These are phyloP conservation scores for Nipponia nippon DNA, from an alignment of 2,113 vertebrate species.

Conservation along the genomic window DNA sequence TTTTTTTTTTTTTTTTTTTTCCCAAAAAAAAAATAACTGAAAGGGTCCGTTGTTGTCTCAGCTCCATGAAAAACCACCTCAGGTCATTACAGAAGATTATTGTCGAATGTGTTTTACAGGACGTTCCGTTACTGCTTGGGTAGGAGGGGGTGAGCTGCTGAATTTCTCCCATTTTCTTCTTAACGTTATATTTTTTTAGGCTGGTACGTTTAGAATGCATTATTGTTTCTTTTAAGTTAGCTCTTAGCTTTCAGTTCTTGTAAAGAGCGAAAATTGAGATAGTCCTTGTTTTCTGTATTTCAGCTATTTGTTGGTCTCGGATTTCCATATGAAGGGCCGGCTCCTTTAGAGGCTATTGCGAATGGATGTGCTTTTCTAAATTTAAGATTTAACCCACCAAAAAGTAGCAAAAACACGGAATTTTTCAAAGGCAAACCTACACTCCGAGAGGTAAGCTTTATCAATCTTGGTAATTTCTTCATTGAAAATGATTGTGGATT, in stretches of 20 bases:
- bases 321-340: conserved; percentile 96
- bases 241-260: conserved; percentile 2
- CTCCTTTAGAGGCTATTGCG: conserved; percentile 95
- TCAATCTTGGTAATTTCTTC: neutral
- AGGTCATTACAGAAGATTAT: conserved; percentile 61
- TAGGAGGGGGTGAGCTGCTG: neutral
- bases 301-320: conserved; percentile 97
- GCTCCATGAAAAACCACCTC: conserved; percentile 53
- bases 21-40: neutral
- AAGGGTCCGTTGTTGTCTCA: conserved; percentile 54
- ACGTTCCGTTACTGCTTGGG: neutral
- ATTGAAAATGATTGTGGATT: neutral
- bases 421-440: conserved; percentile 99
- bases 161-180: neutral
- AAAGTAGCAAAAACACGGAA: conserved; percentile 98
- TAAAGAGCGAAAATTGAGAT: neutral
- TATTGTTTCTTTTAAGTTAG: neutral
- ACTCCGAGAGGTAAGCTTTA: conserved; percentile 87
- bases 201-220: neutral
- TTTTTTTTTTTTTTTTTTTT: neutral
- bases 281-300: conserved; percentile 25
- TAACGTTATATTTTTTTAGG: neutral
- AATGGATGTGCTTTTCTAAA: conserved; percentile 97
- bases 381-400: conserved; percentile 90
- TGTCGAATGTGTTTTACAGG: conserved; percentile 52